phyloP scores from a whole-genome alignment of 2,113 vertebrate genomes.

The Bos indicus region DNA sequence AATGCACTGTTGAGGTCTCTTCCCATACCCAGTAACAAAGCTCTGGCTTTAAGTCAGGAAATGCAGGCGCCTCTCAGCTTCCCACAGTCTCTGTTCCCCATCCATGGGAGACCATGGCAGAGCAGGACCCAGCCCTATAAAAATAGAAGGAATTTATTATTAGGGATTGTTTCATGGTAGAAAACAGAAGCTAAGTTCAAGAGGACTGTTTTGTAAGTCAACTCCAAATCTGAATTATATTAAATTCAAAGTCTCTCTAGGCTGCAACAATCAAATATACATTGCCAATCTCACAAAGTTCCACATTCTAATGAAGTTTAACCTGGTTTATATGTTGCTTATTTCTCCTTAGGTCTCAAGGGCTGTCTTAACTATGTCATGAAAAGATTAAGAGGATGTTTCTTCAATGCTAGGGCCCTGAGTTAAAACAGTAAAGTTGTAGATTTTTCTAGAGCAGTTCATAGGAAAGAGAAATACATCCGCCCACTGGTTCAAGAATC shows the following conservation, averaged over 20 bases:
- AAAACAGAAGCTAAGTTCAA: neutral
- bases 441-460: neutral
- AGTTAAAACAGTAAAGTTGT: neutral
- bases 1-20: accelerated
- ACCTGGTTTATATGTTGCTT: neutral
- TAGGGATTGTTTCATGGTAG: neutral
- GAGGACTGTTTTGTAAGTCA: neutral
- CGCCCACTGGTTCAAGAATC: neutral
- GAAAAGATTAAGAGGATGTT: neutral
- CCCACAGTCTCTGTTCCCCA: neutral
- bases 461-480: neutral
- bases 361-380: neutral
- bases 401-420: neutral
- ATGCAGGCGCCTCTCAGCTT: neutral
- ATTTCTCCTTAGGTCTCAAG: neutral
- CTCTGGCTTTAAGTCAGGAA: neutral
- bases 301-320: neutral
- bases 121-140: too few species aligned
- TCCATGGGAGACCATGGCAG: neutral
- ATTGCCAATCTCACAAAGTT: neutral
- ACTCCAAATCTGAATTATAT: neutral
- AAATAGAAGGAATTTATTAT: neutral
- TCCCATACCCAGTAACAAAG: neutral
- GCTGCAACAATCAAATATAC: too few species aligned
- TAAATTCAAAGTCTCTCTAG: neutral